Evolutionary conservation across 2,797 vertebrate genomes (phyloP).

Genomic region (Pelodytes ibericus): DNA sequence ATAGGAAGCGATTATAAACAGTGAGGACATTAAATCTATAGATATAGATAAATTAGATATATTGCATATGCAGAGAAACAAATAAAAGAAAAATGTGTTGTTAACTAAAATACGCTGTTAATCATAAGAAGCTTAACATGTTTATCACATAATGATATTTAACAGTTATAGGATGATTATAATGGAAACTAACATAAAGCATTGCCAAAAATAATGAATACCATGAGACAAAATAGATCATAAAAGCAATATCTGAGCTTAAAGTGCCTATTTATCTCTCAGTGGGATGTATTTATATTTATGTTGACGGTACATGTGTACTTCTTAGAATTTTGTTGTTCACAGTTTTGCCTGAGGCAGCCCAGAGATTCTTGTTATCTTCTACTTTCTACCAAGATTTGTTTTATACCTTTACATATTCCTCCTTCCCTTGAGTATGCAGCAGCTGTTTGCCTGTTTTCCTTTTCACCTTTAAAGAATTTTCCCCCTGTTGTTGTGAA

Average conservation of each 20-base stretch:
- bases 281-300: slow-evolving; percentile 64
- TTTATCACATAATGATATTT: no score
- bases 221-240: not conserved
- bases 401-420: slow-evolving; percentile 53
- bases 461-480: not conserved
- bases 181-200: no score
- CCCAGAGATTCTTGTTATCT: slow-evolving; percentile 60
- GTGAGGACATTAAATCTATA: no score
- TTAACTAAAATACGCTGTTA: no score
- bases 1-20: no score
- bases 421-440: slow-evolving; percentile 50
- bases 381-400: slow-evolving; percentile 55
- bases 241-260: not conserved
- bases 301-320: slow-evolving; percentile 56
- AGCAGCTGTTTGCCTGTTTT: not conserved
- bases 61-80: no score
- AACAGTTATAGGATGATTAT: no score
- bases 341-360: slow-evolving; percentile 64
- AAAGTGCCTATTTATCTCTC: slow-evolving; percentile 53
- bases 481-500: slow-evolving; percentile 22
- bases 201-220: no score
- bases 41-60: no score
- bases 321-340: slow-evolving; percentile 65
- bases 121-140: no score
- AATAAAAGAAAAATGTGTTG: no score